Conservation (phyloP, 2,888 invertebrate species). For the Eupithecia abbreviata region DNA sequence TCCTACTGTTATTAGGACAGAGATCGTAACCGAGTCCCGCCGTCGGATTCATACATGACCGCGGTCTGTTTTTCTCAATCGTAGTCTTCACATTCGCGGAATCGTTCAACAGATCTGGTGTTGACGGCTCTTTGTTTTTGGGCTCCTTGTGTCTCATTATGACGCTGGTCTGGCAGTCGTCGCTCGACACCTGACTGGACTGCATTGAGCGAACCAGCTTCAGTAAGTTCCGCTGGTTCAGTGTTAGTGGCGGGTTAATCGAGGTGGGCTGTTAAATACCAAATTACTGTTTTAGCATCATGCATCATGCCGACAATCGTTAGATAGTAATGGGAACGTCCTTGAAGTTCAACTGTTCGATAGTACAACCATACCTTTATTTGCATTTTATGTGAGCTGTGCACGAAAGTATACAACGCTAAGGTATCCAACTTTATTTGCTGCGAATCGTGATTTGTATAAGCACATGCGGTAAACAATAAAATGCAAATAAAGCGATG, state of each 20-base stretch:
- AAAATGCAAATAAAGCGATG: conserved; percentile 83
- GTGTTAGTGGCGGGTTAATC: conserved; percentile 83
- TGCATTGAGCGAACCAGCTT: conserved; percentile 84
- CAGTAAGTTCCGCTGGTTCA: conserved; percentile 84
- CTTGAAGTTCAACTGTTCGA: conserved; percentile 59
- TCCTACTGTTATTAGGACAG: conserved; percentile 78
- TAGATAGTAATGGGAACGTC: conserved; percentile 58
- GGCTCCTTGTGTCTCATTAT: conserved; percentile 81
- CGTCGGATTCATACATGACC: conserved; percentile 87
- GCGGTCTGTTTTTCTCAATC: conserved; percentile 85
- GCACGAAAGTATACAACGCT: conserved; percentile 70
- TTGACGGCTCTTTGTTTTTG: conserved; percentile 78
- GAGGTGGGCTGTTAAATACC: conserved; percentile 82
- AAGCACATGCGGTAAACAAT: conserved; percentile 82
- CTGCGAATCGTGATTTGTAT: conserved; percentile 68
- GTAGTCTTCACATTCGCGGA: conserved; percentile 80
- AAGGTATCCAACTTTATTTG: conserved; percentile 64
- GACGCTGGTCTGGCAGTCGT: conserved; percentile 80
- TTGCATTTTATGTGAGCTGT: conserved; percentile 83
- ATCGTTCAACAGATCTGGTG: conserved; percentile 84
- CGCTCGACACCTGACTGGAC: conserved; percentile 82
- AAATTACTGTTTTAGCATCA: conserved; percentile 74
- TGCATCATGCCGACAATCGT: conserved; percentile 75
- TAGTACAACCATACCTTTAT: conserved; percentile 67
- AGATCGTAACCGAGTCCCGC: conserved; percentile 74